Evolutionary conservation across 1,140 invertebrate species (phyloP).

Genomic region (Kradibia gibbosae): DNA sequence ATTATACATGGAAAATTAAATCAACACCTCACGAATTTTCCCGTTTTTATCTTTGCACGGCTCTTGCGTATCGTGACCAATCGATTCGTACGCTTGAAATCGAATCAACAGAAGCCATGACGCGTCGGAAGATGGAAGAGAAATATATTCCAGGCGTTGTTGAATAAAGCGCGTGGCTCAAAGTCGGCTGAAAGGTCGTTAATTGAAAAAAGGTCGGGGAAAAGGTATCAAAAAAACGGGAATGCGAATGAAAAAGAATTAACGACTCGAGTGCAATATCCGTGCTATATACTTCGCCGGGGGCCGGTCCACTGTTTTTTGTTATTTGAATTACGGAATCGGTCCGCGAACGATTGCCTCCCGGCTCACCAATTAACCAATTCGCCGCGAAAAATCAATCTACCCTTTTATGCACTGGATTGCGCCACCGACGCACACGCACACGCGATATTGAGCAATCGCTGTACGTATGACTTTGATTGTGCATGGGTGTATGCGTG

Average conservation of each 20-base stretch:
- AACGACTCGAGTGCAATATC: slow-evolving; percentile 31
- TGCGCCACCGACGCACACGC: background rate
- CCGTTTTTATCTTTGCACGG: background rate
- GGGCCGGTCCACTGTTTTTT: slow-evolving; percentile 52
- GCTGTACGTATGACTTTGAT: no score
- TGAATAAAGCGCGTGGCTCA: background rate
- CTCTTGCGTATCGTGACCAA: background rate
- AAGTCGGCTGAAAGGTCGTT: slow-evolving; percentile 22
- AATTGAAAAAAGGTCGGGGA: slow-evolving; percentile 30
- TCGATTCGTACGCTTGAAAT: slow-evolving; percentile 5
- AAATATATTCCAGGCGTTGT: background rate
- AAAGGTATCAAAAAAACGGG: background rate
- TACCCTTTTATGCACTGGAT: slow-evolving; percentile 51
- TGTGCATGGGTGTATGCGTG: slow-evolving; percentile 32
- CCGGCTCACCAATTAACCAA: slow-evolving; percentile 51
- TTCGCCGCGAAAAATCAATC: slow-evolving; percentile 69
- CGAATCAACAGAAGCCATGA: slow-evolving; percentile 16
- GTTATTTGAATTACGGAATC: slow-evolving; percentile 52
- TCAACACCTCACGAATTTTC: no score
- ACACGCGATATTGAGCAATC: no score
- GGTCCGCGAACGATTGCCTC: slow-evolving; percentile 55
- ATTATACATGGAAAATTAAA: no score
- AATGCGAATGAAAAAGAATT: background rate
- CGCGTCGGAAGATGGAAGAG: background rate
- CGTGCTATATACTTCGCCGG: background rate